Evolutionary conservation across 2,113 vertebrate species (phyloP).

Genomic region (Alexandromys fortis): DNA sequence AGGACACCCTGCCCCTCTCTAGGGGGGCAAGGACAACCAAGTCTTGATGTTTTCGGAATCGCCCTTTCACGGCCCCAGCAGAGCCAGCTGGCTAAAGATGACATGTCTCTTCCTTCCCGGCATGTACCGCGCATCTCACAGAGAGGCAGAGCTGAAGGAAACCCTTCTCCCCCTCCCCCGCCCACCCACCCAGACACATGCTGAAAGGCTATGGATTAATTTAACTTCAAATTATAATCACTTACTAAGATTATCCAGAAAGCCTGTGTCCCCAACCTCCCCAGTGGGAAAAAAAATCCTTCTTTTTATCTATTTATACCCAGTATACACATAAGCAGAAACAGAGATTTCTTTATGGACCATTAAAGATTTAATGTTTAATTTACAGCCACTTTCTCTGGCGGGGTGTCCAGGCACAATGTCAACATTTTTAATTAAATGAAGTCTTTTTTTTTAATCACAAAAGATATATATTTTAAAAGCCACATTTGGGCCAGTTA

Average conservation of each 20-base stretch:
- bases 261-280: conserved; percentile 65
- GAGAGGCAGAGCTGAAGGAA: not conserved
- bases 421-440: conserved; percentile 90
- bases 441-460: conserved; percentile 71
- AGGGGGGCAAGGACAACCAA: accelerated
- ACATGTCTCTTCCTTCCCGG: accelerated
- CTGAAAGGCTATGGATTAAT: conserved; percentile 75
- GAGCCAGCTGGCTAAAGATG: not conserved
- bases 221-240: conserved; percentile 86
- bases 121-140: accelerated
- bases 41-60: not conserved
- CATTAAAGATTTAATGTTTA: conserved; percentile 89
- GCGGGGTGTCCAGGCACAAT: conserved; percentile 85
- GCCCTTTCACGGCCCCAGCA: not conserved
- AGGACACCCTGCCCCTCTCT: not conserved
- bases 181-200: not conserved
- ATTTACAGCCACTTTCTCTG: conserved; percentile 86
- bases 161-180: too few relatives aligned
- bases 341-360: conserved; percentile 87
- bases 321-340: conserved; percentile 82
- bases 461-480: conserved; percentile 59
- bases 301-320: conserved; percentile 82
- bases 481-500: conserved; percentile 11
- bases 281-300: not conserved
- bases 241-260: conserved; percentile 85